Conservation (phyloP, 1,140 invertebrate genomes). For the Drosophila lini region DNA sequence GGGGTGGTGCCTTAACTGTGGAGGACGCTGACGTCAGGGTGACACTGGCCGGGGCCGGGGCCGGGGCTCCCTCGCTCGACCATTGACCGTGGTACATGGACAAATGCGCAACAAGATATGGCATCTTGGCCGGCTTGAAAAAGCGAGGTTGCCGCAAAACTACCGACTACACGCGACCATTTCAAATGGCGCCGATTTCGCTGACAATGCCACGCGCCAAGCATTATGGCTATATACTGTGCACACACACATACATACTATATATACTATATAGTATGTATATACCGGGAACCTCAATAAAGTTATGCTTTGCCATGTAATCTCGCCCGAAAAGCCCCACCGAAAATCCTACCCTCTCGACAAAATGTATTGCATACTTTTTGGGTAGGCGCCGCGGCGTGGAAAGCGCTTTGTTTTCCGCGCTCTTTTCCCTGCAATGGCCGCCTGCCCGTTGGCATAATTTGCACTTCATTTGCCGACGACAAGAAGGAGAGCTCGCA, state of each 20-base stretch:
- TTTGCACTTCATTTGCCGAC: slow-evolving; percentile 73
- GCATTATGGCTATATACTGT: slow-evolving; percentile 33
- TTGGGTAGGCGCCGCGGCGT: slow-evolving; percentile 21
- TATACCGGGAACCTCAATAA: slow-evolving; percentile 26
- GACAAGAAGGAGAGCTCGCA: background rate
- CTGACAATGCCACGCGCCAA: slow-evolving; percentile 67
- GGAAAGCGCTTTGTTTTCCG: slow-evolving; percentile 42
- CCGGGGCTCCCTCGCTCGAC: slow-evolving; percentile 18
- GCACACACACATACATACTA: background rate
- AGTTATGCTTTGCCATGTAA: slow-evolving; percentile 64
- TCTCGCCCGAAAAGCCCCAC: slow-evolving; percentile 25
- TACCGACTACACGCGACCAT: slow-evolving; percentile 61
- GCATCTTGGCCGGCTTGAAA: slow-evolving; percentile 33
- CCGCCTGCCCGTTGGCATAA: slow-evolving; percentile 58
- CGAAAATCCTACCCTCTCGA: slow-evolving; percentile 11
- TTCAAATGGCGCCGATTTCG: slow-evolving; percentile 58
- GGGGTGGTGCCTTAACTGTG: background rate
- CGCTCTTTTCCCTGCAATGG: slow-evolving; percentile 50
- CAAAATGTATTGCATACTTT: slow-evolving; percentile 59
- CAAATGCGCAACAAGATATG: slow-evolving; percentile 78
- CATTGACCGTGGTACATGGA: slow-evolving; percentile 69
- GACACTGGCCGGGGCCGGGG: slow-evolving; percentile 3
- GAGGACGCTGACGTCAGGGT: slow-evolving; percentile 62
- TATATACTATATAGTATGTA: background rate
- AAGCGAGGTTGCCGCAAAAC: slow-evolving; percentile 37